Evolutionary conservation across 2,888 invertebrate genomes (phyloP).

Genomic region (Aleiodes leptofemur): DNA sequence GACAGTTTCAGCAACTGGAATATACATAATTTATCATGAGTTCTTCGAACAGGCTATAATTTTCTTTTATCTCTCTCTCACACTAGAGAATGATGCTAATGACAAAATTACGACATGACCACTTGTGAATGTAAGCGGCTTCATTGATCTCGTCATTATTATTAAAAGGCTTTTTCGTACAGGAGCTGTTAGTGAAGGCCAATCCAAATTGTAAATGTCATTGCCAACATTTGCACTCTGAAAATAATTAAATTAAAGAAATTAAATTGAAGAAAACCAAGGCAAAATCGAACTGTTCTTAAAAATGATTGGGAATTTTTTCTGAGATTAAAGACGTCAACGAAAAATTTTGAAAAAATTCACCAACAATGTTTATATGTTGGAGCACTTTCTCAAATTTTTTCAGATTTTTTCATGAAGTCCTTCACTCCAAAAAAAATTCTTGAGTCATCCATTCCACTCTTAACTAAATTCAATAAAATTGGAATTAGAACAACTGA

Average conservation of each 20-base stretch:
- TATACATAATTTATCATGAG: background rate
- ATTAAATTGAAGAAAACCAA: too few relatives aligned
- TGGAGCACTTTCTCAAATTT: too few relatives aligned
- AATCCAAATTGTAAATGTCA: constrained; percentile 45
- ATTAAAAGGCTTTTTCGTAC: constrained; percentile 37
- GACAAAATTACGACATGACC: constrained; percentile 43
- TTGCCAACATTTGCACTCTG: constrained; percentile 43
- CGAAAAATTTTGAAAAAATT: too few relatives aligned
- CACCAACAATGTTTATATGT: too few relatives aligned
- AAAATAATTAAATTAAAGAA: background rate
- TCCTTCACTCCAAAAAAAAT: too few relatives aligned
- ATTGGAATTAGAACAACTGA: too few relatives aligned
- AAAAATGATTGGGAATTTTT: too few relatives aligned
- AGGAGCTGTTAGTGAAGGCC: constrained; percentile 25
- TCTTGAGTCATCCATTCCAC: too few relatives aligned
- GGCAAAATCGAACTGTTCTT: too few relatives aligned
- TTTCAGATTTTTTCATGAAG: too few relatives aligned
- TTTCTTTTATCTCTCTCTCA: constrained; percentile 4
- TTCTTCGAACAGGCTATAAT: background rate
- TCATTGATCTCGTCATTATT: constrained; percentile 47
- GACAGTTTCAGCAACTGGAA: constrained; percentile 27
- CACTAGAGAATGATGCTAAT: constrained; percentile 47
- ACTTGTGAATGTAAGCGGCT: constrained; percentile 43
- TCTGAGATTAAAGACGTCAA: too few relatives aligned
- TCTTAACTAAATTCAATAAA: too few relatives aligned